Conservation (phyloP, 2,113 vertebrate genomes). For the Heterocephalus glaber region DNA sequence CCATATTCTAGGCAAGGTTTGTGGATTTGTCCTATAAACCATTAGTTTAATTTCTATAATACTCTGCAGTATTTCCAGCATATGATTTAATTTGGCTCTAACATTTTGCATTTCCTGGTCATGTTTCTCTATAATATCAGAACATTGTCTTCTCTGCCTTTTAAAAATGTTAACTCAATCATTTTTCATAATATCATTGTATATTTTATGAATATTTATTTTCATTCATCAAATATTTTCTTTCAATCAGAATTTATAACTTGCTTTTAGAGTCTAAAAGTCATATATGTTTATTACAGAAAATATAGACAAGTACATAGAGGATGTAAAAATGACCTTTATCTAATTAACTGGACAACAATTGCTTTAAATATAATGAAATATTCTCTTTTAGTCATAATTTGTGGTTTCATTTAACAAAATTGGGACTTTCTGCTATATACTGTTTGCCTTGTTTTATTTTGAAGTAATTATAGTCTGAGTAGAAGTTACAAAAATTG, state of each 20-base stretch:
- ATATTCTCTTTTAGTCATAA: conserved; percentile 1
- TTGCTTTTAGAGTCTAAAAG: conserved; percentile 12
- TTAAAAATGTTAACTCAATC: background rate
- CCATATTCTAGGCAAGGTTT: background rate
- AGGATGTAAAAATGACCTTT: conserved; percentile 39
- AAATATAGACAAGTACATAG: background rate
- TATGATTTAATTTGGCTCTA: background rate
- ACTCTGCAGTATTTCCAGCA: background rate
- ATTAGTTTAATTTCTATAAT: background rate
- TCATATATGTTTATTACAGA: conserved; percentile 11
- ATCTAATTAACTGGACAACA: background rate
- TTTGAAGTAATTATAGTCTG: background rate
- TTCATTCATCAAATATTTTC: conserved; percentile 4
- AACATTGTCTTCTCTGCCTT: background rate
- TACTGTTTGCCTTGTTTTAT: background rate
- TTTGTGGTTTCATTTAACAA: background rate
- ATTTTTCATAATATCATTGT: background rate
- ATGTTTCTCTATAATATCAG: background rate
- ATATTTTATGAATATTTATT: background rate
- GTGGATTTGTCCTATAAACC: background rate
- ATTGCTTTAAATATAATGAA: background rate
- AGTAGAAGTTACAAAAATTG: background rate
- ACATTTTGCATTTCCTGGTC: background rate
- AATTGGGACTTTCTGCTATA: background rate
- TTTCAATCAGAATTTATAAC: background rate